phyloP scores from a whole-genome alignment of 2,797 vertebrate species.

The Rhynchotus rufescens region DNA sequence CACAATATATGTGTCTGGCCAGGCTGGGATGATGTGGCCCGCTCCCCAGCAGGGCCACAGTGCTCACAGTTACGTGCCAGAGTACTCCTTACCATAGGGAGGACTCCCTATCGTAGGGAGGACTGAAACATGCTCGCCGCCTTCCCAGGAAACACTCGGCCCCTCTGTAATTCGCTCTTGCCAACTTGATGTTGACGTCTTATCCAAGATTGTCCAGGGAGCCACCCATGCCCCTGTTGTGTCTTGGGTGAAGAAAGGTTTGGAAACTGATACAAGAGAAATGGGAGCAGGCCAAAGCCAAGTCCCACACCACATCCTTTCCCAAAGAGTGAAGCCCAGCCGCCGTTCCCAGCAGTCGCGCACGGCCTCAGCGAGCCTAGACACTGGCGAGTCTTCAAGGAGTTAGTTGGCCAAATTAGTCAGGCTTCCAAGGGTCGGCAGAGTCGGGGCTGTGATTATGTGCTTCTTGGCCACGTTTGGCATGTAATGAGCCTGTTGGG shows the following conservation, averaged over 20 bases:
- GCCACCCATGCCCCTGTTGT: background rate
- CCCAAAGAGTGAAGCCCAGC: background rate
- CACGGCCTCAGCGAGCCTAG: slow-evolving; percentile 37
- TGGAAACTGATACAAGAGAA: slow-evolving; percentile 33
- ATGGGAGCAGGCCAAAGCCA: background rate
- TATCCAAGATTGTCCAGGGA: background rate
- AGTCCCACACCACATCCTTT: slow-evolving; percentile 47
- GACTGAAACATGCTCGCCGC: rapidly evolving
- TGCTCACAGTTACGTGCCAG: background rate
- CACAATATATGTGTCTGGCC: background rate
- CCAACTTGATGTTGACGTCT: background rate
- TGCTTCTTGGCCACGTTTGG: background rate
- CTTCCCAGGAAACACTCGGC: background rate
- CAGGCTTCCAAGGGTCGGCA: background rate
- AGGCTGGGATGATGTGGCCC: background rate
- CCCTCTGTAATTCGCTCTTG: background rate
- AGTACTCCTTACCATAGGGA: too few relatives aligned
- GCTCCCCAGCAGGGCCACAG: rapidly evolving
- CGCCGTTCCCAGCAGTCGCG: background rate
- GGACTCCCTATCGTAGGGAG: background rate
- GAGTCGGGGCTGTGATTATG: background rate
- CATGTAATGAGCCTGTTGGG: background rate
- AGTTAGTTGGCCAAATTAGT: slow-evolving; percentile 10
- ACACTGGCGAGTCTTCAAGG: slow-evolving; percentile 24
- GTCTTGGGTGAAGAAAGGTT: slow-evolving; percentile 17